Evolutionary conservation across 23 tunicate species (phyloP).

Genomic region (Diplosoma virens): DNA sequence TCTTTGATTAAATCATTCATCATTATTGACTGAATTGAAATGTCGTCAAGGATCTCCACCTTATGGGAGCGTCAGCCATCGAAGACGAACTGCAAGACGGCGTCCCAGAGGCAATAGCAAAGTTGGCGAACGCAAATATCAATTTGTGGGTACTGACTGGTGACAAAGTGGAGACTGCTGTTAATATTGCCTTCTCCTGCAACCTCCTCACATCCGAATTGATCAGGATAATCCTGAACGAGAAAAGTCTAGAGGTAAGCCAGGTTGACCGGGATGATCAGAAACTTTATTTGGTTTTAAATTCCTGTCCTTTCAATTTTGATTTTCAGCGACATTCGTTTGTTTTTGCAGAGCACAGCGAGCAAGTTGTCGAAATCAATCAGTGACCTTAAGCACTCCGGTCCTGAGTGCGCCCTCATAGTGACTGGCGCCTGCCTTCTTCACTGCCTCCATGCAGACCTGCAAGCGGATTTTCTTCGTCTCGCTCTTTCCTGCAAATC

Average conservation of each 20-base stretch:
- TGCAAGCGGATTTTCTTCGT: slow-evolving; percentile 54
- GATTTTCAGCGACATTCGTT: no score
- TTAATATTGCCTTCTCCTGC: slow-evolving; percentile 93
- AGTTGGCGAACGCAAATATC: slow-evolving; percentile 75
- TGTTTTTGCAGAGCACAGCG: no score
- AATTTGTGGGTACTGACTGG: slow-evolving; percentile 99
- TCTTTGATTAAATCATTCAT: no score
- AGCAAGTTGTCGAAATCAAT: no score
- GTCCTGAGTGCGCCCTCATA: slow-evolving; percentile 57
- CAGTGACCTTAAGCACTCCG: no score
- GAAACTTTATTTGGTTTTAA: no score
- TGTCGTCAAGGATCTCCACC: slow-evolving; percentile 51
- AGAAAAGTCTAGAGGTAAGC: no score
- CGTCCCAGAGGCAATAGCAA: slow-evolving; percentile 91
- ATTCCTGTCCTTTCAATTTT: no score
- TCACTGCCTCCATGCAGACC: slow-evolving; percentile 51
- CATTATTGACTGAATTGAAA: no score
- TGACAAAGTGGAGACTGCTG: slow-evolving; percentile 95
- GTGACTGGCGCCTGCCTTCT: slow-evolving; percentile 72
- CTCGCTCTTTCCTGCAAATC: slow-evolving; percentile 90
- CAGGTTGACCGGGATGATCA: no score
- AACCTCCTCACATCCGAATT: slow-evolving; percentile 50
- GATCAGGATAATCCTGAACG: slow-evolving; percentile 43
- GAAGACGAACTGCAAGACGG: slow-evolving; percentile 94
- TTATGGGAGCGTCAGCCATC: slow-evolving; percentile 93